phyloP scores from a whole-genome alignment of 2,113 vertebrate species.

The Phalacrocorax pelagicus region DNA sequence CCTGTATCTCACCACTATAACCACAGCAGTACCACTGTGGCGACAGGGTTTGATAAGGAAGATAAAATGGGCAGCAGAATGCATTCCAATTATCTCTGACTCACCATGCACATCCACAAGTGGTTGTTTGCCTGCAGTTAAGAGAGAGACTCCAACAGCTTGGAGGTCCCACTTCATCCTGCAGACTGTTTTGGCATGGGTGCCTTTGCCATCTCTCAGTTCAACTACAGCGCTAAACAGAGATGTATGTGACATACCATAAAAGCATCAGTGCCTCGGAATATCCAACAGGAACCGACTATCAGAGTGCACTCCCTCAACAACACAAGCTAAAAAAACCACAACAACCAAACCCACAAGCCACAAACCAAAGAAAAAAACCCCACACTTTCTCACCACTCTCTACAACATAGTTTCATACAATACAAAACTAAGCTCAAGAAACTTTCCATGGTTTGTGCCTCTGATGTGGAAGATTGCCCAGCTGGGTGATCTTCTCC shows the following conservation, averaged over 20 bases:
- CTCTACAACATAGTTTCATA: background rate
- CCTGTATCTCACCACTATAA: background rate
- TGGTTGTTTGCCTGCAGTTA: background rate
- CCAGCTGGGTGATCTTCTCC: background rate
- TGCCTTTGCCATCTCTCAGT: background rate
- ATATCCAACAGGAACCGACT: background rate
- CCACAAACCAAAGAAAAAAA: background rate
- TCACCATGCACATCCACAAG: background rate
- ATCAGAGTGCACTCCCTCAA: background rate
- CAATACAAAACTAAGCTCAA: background rate
- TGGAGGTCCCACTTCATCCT: background rate
- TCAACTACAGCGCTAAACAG: background rate
- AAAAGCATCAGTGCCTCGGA: background rate
- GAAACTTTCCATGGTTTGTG: background rate
- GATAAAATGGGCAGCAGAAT: background rate
- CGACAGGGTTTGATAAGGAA: background rate
- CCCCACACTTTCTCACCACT: background rate
- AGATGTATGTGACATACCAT: background rate
- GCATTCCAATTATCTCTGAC: background rate
- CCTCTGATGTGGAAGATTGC: background rate
- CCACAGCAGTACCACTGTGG: background rate
- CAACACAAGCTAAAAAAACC: background rate
- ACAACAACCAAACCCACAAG: too few relatives aligned
- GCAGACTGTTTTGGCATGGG: background rate
- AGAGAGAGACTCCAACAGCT: background rate